phyloP scores from a whole-genome alignment of 2,888 invertebrate species.

The Coleophora deauratella region DNA sequence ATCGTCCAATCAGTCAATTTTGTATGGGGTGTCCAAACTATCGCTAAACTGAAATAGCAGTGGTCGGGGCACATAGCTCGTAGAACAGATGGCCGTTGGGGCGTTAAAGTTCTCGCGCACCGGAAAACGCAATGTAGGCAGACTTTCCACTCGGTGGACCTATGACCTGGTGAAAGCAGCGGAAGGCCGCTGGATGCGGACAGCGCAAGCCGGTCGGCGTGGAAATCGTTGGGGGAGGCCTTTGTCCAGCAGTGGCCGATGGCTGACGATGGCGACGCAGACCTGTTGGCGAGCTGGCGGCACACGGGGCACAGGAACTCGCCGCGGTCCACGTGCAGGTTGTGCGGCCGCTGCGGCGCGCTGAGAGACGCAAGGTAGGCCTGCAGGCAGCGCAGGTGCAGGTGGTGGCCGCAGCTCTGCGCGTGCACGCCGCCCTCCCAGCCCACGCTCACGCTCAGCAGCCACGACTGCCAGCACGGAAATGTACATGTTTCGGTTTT shows the following conservation, averaged over 20 bases:
- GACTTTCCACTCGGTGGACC: too few relatives aligned
- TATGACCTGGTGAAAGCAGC: too few relatives aligned
- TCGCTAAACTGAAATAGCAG: too few relatives aligned
- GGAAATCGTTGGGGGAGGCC: too few relatives aligned
- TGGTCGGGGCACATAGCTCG: too few relatives aligned
- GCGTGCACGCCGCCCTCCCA: constrained; percentile 95
- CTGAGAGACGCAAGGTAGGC: constrained; percentile 91
- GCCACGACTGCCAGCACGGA: constrained; percentile 79
- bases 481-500: too few relatives aligned
- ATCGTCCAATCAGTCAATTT: too few relatives aligned
- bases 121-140: too few relatives aligned
- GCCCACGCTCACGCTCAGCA: constrained; percentile 82
- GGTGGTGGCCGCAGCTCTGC: constrained; percentile 96
- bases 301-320: constrained; percentile 97
- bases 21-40: too few relatives aligned
- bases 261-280: not conserved
- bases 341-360: constrained; percentile 83
- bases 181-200: constrained; percentile 65
- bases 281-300: constrained; percentile 77
- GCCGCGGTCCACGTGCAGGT: constrained; percentile 78
- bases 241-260: too few relatives aligned
- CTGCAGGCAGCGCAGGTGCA: constrained; percentile 95
- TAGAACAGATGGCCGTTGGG: too few relatives aligned
- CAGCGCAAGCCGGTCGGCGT: not conserved
- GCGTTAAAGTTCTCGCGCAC: too few relatives aligned